Base-by-base conservation (phyloP, 2,797 vertebrate species). In the Anabas testudineus region DNA sequence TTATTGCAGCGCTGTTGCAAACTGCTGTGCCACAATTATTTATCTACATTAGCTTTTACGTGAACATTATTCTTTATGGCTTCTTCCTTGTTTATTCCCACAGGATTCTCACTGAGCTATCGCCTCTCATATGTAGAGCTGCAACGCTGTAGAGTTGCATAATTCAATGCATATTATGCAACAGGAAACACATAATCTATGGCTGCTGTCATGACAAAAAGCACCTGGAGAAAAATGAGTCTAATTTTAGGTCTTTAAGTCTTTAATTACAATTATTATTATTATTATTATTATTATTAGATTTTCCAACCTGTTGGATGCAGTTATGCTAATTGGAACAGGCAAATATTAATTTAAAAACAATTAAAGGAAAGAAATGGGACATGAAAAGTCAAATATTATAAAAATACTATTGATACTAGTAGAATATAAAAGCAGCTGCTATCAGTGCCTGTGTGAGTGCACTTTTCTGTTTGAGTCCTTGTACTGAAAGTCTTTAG, bases 41-140 rank as follows among this genome's bases (percentile, higher is more conserved):
- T 76, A 71, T 77, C 63, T 46, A 26, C 76, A 34, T 71, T 53
- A 68, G 32, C 34, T 65, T 81, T 80, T 60, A 26, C 51, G 69
- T 76, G 60, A 67, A 42, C 59, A 30, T 76, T 58, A 52, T 74
- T 77, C 60, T 78, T 75, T 28, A 54, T 73, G 45, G 18, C n/a
- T 37, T 54, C 34, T 60, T 15, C 21, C 51, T 21, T 24, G n/a
- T 69, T 71, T 26, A 60, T 46, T 71, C 72, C 43, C 52, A 26
- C 2, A 37, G 19, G 68, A 62, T 30, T n/a, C 39, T 51, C 28
- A 28, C 8, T 60, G 46, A 82, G n/a, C 76, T 59, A 81, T 82
- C 66, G 51, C 72, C 39, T 51, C 36, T 54, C n/a, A 15, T 4
- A 39, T 39, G 34, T 8, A 36, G 10, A 10, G 1, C 55, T 47